These are phyloP conservation scores for Crotalus viridis DNA, from an alignment of 2,113 vertebrate genomes.

Conservation along the genomic window DNA sequence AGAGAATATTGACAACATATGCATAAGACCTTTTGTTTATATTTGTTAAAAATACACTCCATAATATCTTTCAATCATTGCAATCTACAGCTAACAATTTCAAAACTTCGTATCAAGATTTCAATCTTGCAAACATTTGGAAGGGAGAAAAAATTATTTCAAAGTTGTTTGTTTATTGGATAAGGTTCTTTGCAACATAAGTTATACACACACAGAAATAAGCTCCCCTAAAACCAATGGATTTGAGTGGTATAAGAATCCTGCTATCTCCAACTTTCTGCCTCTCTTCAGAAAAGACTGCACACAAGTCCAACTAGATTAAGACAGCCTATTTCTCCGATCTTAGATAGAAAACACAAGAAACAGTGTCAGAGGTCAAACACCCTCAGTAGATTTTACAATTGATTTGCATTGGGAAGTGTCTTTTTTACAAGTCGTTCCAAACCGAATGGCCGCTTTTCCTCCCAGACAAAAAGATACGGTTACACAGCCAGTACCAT, in stretches of 20 bases:
- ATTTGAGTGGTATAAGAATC: background rate
- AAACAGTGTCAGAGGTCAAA: background rate
- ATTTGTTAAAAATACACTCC: conserved; percentile 2
- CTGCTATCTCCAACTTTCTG: background rate
- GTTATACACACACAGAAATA: background rate
- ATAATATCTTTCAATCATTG: background rate
- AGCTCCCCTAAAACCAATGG: background rate
- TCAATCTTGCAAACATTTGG: background rate
- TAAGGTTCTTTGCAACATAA: background rate
- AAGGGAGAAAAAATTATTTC: background rate
- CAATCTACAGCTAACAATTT: conserved; percentile 38
- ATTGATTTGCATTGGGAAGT: background rate
- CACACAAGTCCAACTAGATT: background rate
- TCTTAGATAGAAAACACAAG: background rate
- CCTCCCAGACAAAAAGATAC: background rate
- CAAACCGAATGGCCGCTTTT: background rate
- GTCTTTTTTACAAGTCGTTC: background rate
- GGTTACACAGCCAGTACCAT: background rate
- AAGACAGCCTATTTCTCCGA: background rate
- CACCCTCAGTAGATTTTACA: background rate
- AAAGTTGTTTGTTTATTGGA: background rate
- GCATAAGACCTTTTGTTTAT: background rate
- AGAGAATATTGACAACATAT: conserved; percentile 15
- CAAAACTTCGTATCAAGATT: conserved; percentile 59
- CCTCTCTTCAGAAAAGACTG: too few species aligned